Percentiles rank a stretch among this genome's conserved stretches.
These are phyloP conservation scores for Coptodon bakossiorum DNA, from an alignment of 2,113 vertebrate species.

Conservation along the genomic window DNA sequence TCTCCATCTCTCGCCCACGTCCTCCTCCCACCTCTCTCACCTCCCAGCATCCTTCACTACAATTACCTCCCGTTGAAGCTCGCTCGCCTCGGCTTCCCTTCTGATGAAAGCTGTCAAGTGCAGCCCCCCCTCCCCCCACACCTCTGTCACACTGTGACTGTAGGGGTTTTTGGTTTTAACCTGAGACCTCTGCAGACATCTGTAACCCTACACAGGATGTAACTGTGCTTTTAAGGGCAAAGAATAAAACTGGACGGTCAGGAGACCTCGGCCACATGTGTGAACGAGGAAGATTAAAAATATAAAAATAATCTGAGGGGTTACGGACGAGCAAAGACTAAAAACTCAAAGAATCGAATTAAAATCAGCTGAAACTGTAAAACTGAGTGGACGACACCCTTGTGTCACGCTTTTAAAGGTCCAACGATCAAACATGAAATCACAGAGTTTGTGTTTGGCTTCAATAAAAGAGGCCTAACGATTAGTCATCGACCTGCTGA, in stretches of 20 bases:
- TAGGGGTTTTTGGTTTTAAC: accelerated
- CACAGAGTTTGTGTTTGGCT: background rate
- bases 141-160: background rate
- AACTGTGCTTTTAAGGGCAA: background rate
- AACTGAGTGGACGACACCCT: background rate
- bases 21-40: background rate
- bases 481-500: too few relatives aligned
- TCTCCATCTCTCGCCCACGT: background rate
- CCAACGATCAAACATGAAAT: background rate
- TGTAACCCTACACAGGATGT: background rate
- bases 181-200: background rate
- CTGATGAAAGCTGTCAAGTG: background rate
- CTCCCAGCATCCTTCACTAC: background rate
- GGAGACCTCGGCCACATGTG: background rate
- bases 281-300: background rate
- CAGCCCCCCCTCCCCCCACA: background rate
- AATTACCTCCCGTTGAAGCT: background rate
- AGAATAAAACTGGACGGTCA: background rate
- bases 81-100: background rate
- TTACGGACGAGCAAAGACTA: accelerated
- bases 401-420: background rate
- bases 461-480: background rate
- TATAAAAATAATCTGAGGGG: accelerated
- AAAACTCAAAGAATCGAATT: accelerated
- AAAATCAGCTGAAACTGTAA: background rate